phyloP scores from a whole-genome alignment of 2,113 vertebrate species.

The Ovis canadensis region DNA sequence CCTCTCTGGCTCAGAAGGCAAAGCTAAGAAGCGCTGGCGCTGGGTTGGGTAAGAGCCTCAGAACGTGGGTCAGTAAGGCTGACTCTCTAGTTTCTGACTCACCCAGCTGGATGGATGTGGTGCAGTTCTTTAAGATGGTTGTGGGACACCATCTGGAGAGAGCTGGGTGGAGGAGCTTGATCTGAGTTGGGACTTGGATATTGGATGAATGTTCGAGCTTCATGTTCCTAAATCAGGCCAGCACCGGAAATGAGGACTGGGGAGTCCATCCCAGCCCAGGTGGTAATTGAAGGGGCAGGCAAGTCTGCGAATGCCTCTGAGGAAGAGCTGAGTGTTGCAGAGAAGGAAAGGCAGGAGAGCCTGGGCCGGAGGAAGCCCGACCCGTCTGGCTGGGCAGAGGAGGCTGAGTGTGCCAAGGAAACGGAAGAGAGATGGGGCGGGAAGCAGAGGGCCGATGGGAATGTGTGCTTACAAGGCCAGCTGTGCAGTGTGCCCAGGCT shows the following conservation, averaged over 20 bases:
- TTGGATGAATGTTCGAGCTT: background rate
- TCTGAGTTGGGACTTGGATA: background rate
- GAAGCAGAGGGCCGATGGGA: background rate
- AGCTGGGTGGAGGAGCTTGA: background rate
- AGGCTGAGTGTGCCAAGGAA: background rate
- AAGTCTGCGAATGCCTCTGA: background rate
- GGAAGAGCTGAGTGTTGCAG: background rate
- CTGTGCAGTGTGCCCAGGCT: background rate
- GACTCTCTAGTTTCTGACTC: background rate
- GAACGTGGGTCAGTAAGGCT: background rate
- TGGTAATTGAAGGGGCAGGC: background rate
- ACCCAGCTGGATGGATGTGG: background rate
- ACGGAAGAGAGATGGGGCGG: background rate
- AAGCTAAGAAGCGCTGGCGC: background rate
- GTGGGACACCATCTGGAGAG: background rate
- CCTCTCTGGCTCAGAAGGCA: background rate
- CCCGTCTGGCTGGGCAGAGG: background rate
- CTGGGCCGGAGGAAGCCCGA: background rate
- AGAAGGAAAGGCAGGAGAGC: background rate
- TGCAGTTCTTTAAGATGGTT: background rate
- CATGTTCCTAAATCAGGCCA: background rate
- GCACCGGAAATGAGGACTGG: background rate
- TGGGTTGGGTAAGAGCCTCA: background rate
- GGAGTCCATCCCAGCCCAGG: background rate
- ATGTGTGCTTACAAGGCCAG: background rate